A percentile compares a stretch with the other conserved stretches of the same genome.
phyloP scores from a whole-genome alignment of 2,888 invertebrate genomes.

The Eupithecia abbreviata region DNA sequence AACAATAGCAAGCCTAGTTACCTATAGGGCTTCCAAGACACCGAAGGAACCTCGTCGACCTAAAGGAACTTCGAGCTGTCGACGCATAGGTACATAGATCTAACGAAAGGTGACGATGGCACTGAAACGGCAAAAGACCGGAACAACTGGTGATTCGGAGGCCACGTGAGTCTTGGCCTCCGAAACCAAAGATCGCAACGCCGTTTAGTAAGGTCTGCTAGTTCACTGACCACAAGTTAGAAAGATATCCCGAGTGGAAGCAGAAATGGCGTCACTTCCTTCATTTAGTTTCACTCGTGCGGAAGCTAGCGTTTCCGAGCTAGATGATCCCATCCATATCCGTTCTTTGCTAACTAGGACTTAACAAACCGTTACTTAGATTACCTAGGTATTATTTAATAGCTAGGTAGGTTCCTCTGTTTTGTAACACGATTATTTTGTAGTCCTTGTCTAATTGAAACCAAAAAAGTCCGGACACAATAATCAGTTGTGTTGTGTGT shows the following conservation, averaged over 20 bases:
- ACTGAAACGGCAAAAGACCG: not conserved
- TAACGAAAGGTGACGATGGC: no score
- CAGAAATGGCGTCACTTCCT: conserved; percentile 43
- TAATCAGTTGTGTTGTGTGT: no score
- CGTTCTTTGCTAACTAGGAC: conserved; percentile 29
- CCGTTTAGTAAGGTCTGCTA: not conserved
- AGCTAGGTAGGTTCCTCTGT: not conserved
- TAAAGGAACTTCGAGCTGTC: no score
- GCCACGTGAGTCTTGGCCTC: not conserved
- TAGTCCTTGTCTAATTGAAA: no score
- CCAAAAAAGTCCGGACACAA: no score
- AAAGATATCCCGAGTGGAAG: conserved; percentile 43
- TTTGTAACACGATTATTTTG: no score
- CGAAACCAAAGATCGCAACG: not conserved
- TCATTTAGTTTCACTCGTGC: conserved; percentile 44
- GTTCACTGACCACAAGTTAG: conserved; percentile 41
- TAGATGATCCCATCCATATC: conserved; percentile 33
- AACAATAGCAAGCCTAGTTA: no score
- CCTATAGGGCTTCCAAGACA: no score
- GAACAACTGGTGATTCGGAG: not conserved
- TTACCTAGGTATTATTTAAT: conserved; percentile 1
- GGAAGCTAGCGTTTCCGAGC: conserved; percentile 45
- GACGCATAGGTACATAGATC: no score
- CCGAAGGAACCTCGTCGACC: no score
- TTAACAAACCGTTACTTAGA: conserved; percentile 8